phyloP scores from a whole-genome alignment of 2,888 invertebrate genomes.

The Diogma glabrata region DNA sequence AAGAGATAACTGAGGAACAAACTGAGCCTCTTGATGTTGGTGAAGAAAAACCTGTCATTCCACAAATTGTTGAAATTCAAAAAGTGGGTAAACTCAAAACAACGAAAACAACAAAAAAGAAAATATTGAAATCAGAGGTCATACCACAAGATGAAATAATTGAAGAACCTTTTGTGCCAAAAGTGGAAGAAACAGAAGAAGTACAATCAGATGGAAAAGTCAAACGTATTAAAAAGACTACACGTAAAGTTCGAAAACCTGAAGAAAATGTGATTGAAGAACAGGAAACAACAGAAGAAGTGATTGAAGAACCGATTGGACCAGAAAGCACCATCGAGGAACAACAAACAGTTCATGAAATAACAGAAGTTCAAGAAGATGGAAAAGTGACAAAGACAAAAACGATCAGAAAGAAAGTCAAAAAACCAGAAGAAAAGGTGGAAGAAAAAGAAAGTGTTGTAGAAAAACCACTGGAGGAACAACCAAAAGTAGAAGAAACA shows the following conservation, averaged over 20 bases:
- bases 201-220: constrained; percentile 22
- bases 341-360: constrained; percentile 6
- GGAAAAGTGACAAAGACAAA: constrained; percentile 11
- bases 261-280: constrained; percentile 24
- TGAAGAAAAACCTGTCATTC: constrained; percentile 13
- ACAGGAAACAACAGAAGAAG: constrained; percentile 20
- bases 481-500: constrained; percentile 13
- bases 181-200: constrained; percentile 26
- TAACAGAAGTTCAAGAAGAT: constrained; percentile 18
- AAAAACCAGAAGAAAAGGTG: constrained; percentile 20
- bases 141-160: constrained; percentile 19
- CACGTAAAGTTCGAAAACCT: constrained; percentile 2
- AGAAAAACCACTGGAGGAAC: constrained; percentile 17
- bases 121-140: constrained; percentile 18
- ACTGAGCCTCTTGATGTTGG: constrained; percentile 13
- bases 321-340: constrained; percentile 18
- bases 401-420: constrained; percentile 18
- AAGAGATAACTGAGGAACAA: neutral
- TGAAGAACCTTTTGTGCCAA: constrained; percentile 17
- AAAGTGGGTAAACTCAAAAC: too few relatives aligned
- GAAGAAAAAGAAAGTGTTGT: constrained; percentile 16
- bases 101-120: too few relatives aligned
- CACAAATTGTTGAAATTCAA: constrained; percentile 22
- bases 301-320: constrained; percentile 22
- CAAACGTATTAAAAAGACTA: neutral